Percentiles rank a stretch among this genome's conserved stretches.
Conservation (phyloP, 2,888 invertebrate species). For the Linnaemya vulpina region DNA sequence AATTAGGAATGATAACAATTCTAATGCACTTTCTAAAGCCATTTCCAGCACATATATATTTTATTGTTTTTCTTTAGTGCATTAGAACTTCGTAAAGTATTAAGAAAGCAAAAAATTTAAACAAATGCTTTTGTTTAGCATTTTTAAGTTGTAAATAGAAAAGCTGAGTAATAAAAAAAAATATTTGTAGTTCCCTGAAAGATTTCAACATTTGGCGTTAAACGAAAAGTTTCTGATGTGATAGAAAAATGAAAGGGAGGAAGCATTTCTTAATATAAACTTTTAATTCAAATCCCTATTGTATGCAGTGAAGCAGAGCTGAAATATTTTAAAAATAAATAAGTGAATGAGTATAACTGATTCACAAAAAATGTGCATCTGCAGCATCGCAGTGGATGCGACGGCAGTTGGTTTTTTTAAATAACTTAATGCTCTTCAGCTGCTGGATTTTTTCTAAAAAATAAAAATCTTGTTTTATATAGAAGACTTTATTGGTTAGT, state of each 20-base stretch:
- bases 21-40: too few relatives aligned
- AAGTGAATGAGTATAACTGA: neutral
- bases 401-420: too few relatives aligned
- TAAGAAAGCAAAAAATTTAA: constrained; percentile 21
- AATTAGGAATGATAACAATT: too few relatives aligned
- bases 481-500: too few relatives aligned
- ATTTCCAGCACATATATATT: too few relatives aligned
- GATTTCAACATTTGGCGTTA: neutral
- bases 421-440: too few relatives aligned
- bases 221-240: constrained; percentile 1
- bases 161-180: neutral
- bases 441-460: too few relatives aligned
- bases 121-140: neutral
- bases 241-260: neutral
- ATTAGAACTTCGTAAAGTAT: neutral
- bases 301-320: neutral
- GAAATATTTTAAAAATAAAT: neutral
- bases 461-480: too few relatives aligned
- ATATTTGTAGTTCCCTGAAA: neutral
- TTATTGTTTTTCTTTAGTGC: neutral
- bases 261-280: neutral
- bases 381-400: too few relatives aligned
- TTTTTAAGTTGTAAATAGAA: constrained; percentile 18
- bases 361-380: too few relatives aligned
- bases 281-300: neutral